phyloP scores from a whole-genome alignment of 23 tunicate genomes.

The Trididemnum miniatum region DNA sequence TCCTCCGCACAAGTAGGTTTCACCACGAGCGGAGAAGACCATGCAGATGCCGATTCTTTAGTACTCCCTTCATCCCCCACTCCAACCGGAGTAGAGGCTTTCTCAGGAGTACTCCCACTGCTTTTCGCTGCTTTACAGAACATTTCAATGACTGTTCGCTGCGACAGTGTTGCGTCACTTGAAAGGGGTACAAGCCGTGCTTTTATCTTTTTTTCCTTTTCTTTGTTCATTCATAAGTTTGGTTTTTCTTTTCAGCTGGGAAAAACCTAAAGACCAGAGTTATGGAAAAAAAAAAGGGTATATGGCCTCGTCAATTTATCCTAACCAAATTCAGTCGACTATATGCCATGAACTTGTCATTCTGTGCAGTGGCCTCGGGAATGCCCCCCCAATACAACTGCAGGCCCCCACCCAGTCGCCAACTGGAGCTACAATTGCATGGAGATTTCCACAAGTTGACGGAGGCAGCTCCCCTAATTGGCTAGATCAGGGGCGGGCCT shows the following conservation, averaged over 20 bases:
- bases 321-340: not conserved
- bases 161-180: not conserved
- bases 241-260: not conserved
- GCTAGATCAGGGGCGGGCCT: not conserved
- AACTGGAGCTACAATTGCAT: not conserved
- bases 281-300: not conserved
- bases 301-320: not conserved
- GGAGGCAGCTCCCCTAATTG: not conserved
- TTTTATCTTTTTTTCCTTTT: not conserved
- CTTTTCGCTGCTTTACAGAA: not conserved
- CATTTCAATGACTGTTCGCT: not conserved
- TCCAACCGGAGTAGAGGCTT: too few relatives aligned
- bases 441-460: not conserved
- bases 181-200: not conserved
- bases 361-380: not conserved
- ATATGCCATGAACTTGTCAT: not conserved
- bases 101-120: too few relatives aligned
- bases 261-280: not conserved
- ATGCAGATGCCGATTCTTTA: too few relatives aligned
- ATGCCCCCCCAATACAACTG: not conserved
- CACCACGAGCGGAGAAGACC: too few relatives aligned
- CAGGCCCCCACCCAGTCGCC: not conserved
- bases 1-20: too few relatives aligned
- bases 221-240: not conserved
- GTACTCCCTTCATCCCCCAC: too few relatives aligned